These are phyloP conservation scores for Yponomeuta malinellus DNA, from an alignment of 2,888 invertebrate genomes.

Conservation along the genomic window DNA sequence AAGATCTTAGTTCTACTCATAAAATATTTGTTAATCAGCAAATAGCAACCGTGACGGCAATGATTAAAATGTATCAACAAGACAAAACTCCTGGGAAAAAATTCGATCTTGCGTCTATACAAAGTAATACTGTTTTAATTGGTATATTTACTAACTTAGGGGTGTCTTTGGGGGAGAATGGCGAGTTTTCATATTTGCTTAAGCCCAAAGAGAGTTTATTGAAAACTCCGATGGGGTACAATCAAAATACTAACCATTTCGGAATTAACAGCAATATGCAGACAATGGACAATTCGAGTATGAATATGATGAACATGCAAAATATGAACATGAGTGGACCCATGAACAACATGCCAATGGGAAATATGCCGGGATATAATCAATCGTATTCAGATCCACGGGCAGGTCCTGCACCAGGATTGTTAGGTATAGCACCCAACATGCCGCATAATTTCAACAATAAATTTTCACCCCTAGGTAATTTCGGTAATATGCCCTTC, in stretches of 20 bases:
- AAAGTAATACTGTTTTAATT: constrained; percentile 69
- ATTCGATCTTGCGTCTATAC: constrained; percentile 70
- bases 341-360: constrained; percentile 60
- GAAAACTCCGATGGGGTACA: constrained; percentile 60
- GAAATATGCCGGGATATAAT: constrained; percentile 59
- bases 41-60: constrained; percentile 77
- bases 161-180: constrained; percentile 74
- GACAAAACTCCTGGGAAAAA: constrained; percentile 71
- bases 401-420: constrained; percentile 70
- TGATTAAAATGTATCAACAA: constrained; percentile 77
- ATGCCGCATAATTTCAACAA: constrained; percentile 68
- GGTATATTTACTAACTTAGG: constrained; percentile 79
- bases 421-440: constrained; percentile 75
- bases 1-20: constrained; percentile 81
- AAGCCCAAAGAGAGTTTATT: constrained; percentile 66
- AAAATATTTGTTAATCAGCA: constrained; percentile 83
- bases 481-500: constrained; percentile 61
- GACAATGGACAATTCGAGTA: constrained; percentile 48
- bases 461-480: constrained; percentile 56
- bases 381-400: constrained; percentile 64
- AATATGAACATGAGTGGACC: constrained; percentile 64
- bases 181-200: constrained; percentile 68
- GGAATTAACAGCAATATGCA: constrained; percentile 48
- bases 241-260: constrained; percentile 50
- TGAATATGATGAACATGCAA: constrained; percentile 61